phyloP scores from a whole-genome alignment of 2,797 vertebrate species.

The Spea hammondii region DNA sequence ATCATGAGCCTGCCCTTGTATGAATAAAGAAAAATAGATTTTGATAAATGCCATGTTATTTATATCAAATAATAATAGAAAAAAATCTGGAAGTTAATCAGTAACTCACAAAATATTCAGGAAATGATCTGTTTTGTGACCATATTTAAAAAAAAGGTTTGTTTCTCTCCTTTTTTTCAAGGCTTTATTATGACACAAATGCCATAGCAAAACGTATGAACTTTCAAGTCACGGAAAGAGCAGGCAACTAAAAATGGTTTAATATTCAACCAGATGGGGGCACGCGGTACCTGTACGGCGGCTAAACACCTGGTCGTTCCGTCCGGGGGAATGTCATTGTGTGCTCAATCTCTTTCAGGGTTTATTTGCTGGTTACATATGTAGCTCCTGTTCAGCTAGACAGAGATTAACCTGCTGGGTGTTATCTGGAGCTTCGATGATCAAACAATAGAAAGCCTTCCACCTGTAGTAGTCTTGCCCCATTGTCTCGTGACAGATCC shows the following conservation, averaged over 20 bases:
- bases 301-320: neutral
- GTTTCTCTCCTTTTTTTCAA: no score
- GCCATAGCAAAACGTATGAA: neutral
- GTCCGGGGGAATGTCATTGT: neutral
- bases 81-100: no score
- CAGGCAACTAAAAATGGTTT: no score
- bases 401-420: conserved; percentile 4
- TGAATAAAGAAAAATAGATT: no score
- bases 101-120: no score
- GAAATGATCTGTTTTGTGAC: no score
- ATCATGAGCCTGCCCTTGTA: no score
- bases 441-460: conserved; percentile 31
- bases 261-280: neutral
- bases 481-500: conserved; percentile 28
- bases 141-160: no score
- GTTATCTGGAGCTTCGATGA: conserved; percentile 2
- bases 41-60: no score
- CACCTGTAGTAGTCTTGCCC: neutral
- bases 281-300: no score
- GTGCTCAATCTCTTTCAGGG: neutral
- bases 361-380: conserved; percentile 26
- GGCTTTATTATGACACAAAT: neutral
- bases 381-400: conserved; percentile 27
- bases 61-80: no score
- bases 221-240: no score